Evolutionary conservation across 2,888 invertebrate species (phyloP).

Genomic region (Agriopis aurantiaria): DNA sequence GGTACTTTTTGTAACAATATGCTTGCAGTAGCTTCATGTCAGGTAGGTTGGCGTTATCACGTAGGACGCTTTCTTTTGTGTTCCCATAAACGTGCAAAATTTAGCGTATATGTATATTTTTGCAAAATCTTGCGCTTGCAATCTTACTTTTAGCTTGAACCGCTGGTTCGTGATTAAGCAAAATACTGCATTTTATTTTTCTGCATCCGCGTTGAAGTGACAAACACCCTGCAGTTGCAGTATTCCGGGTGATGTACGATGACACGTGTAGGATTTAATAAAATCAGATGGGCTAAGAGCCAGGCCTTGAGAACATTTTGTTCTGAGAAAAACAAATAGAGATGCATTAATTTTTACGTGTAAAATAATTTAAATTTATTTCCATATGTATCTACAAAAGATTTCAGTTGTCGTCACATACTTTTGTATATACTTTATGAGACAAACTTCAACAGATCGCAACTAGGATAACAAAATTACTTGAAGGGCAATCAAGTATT

Average conservation of each 20-base stretch:
- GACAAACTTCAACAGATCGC: constrained; percentile 32
- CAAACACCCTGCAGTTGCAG: not conserved
- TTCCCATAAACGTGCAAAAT: constrained; percentile 40
- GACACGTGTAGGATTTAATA: not conserved
- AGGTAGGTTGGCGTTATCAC: not conserved
- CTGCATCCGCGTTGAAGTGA: constrained; percentile 10
- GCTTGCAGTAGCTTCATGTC: not conserved
- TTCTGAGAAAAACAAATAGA: not conserved
- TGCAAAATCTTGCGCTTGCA: constrained; percentile 9
- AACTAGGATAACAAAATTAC: constrained; percentile 40
- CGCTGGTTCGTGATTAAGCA: not conserved
- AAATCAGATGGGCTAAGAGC: constrained; percentile 5
- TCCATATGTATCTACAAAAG: not conserved
- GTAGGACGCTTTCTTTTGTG: constrained; percentile 41
- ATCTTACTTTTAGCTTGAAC: constrained; percentile 5
- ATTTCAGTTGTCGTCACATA: not conserved
- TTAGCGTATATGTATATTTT: constrained; percentile 4
- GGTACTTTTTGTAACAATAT: not conserved
- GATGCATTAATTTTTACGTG: not conserved
- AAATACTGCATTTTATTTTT: not conserved
- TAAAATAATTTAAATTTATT: not conserved
- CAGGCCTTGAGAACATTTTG: not conserved
- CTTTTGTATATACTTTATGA: constrained; percentile 11
- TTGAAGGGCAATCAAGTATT: constrained; percentile 47
- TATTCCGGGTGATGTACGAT: constrained; percentile 7